Percentiles rank a stretch among this genome's conserved stretches.
These are phyloP conservation scores for Tonatia bakeri DNA, from an alignment of 2,113 vertebrate genomes.

Conservation along the genomic window DNA sequence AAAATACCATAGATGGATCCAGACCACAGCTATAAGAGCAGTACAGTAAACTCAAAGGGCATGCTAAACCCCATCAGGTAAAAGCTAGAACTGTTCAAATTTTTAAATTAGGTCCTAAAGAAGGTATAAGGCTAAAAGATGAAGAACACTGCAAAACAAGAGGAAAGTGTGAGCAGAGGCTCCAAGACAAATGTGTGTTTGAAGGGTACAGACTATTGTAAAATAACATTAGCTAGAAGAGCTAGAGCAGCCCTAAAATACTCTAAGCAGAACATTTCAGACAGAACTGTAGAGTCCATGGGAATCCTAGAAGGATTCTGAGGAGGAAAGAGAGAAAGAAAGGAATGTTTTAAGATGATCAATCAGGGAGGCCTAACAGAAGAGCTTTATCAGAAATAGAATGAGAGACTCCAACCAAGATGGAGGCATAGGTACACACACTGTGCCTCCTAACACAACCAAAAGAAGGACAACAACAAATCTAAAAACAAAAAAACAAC, in stretches of 20 bases:
- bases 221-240: background rate
- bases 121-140: background rate
- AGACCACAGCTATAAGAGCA: background rate
- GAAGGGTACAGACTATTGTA: background rate
- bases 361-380: background rate
- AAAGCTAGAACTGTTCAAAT: background rate
- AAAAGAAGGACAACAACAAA: too few relatives aligned
- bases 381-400: background rate
- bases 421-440: too few relatives aligned
- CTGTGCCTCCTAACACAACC: too few relatives aligned
- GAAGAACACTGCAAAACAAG: background rate
- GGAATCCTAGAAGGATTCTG: background rate
- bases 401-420: background rate
- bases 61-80: background rate
- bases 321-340: background rate
- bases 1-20: background rate
- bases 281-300: background rate
- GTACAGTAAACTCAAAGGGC: background rate
- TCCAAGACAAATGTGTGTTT: background rate
- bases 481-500: too few relatives aligned
- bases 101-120: background rate
- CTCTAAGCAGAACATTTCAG: background rate
- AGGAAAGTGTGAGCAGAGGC: background rate
- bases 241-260: background rate
- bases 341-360: background rate